These are phyloP conservation scores for Lysandra bellargus DNA, from an alignment of 2,888 invertebrate genomes.

Conservation along the genomic window DNA sequence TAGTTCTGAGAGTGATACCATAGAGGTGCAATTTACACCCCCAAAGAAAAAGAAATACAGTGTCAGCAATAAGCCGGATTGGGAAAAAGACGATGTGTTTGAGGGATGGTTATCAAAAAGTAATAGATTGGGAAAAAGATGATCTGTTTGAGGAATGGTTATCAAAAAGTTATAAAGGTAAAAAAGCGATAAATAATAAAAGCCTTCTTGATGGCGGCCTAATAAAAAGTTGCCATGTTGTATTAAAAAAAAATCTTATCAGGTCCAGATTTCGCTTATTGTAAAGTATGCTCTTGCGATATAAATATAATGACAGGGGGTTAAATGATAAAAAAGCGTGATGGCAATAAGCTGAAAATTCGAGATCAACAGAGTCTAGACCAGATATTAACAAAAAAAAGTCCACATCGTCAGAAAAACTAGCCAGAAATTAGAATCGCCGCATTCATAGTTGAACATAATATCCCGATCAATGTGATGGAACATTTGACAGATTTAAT, in stretches of 20 bases:
- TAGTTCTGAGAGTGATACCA: neutral
- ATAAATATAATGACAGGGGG: neutral
- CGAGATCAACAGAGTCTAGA: neutral
- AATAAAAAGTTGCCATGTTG: neutral
- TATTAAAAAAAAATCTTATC: neutral
- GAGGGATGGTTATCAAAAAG: slow-evolving; percentile 1
- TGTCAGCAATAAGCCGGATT: neutral
- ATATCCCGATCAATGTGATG: slow-evolving; percentile 31
- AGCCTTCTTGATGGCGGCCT: neutral
- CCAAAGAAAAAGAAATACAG: neutral
- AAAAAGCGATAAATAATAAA: slow-evolving; percentile 1
- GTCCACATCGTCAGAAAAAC: slow-evolving; percentile 15
- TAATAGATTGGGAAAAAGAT: no score
- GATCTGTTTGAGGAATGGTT: no score
- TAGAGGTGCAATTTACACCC: neutral
- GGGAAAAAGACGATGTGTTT: neutral
- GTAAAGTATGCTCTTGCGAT: neutral
- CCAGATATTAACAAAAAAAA: neutral
- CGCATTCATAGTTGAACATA: slow-evolving; percentile 33
- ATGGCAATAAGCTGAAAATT: neutral
- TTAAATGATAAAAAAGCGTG: neutral
- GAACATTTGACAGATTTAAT: slow-evolving; percentile 35
- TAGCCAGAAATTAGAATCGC: slow-evolving; percentile 29
- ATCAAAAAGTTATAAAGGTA: no score
- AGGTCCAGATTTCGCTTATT: slow-evolving; percentile 1